phyloP scores from a whole-genome alignment of 2,888 invertebrate genomes.

The Blomia tropicalis region DNA sequence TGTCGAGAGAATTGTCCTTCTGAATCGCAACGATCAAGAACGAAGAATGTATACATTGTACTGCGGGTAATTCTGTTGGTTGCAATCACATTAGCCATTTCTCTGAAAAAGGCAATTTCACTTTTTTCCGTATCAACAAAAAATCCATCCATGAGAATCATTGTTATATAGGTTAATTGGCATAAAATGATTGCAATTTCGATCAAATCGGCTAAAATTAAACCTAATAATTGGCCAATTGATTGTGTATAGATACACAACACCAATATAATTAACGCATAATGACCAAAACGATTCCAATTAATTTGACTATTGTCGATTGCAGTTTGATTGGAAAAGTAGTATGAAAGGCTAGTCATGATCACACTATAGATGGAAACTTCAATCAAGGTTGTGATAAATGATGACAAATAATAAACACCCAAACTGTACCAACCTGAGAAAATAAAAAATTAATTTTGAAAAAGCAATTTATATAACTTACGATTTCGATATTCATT shows the following conservation, averaged over 20 bases:
- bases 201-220: neutral
- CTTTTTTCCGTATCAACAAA: neutral
- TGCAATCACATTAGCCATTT: neutral
- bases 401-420: neutral
- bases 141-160: neutral
- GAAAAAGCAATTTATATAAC: neutral
- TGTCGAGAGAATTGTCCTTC: neutral
- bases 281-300: neutral
- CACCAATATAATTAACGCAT: neutral
- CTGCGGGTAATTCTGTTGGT: neutral
- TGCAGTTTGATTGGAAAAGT: neutral
- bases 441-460: neutral
- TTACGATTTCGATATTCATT: conserved; percentile 19
- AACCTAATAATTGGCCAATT: neutral
- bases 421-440: conserved; percentile 10
- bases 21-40: neutral
- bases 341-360: neutral
- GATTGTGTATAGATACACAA: neutral
- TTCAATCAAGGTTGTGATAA: neutral
- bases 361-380: neutral
- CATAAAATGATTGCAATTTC: neutral
- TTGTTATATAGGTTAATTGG: neutral
- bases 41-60: conserved; percentile 1
- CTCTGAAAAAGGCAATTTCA: neutral
- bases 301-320: neutral